phyloP scores from a whole-genome alignment of 2,113 vertebrate genomes.

The Hemichromis elongatus region DNA sequence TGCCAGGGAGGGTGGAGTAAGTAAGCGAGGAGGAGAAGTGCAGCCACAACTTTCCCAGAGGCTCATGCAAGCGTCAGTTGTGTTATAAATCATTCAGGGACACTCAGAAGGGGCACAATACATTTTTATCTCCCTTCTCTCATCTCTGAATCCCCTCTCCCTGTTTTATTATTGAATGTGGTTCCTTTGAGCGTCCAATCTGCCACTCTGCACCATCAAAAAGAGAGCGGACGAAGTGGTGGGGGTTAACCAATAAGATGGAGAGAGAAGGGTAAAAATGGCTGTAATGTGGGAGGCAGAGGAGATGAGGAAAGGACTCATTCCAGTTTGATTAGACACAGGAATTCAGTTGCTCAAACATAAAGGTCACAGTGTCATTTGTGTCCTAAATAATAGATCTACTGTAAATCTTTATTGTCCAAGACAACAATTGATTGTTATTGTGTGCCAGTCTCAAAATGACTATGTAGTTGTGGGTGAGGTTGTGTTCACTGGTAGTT shows the following conservation, averaged over 20 bases:
- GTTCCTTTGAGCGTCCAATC: slow-evolving; percentile 17
- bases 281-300: neutral
- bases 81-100: slow-evolving; percentile 72
- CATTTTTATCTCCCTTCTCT: slow-evolving; percentile 47
- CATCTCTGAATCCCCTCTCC: slow-evolving; percentile 34
- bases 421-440: neutral
- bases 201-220: neutral
- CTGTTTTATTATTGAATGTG: slow-evolving; percentile 62
- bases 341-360: neutral
- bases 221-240: neutral
- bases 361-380: slow-evolving; percentile 1
- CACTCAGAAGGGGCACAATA: slow-evolving; percentile 58
- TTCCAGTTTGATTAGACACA: neutral
- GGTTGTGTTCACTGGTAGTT: neutral
- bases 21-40: slow-evolving; percentile 14
- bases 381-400: neutral
- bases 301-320: neutral
- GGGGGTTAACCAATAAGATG: neutral
- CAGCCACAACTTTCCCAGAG: slow-evolving; percentile 59
- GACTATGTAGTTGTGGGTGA: neutral
- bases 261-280: neutral
- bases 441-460: neutral
- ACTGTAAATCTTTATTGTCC: neutral
- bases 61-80: slow-evolving; percentile 61
- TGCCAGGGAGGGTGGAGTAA: slow-evolving; percentile 2